These are phyloP conservation scores for Limnothrissa miodon DNA, from an alignment of 2,113 vertebrate species.

Conservation along the genomic window DNA sequence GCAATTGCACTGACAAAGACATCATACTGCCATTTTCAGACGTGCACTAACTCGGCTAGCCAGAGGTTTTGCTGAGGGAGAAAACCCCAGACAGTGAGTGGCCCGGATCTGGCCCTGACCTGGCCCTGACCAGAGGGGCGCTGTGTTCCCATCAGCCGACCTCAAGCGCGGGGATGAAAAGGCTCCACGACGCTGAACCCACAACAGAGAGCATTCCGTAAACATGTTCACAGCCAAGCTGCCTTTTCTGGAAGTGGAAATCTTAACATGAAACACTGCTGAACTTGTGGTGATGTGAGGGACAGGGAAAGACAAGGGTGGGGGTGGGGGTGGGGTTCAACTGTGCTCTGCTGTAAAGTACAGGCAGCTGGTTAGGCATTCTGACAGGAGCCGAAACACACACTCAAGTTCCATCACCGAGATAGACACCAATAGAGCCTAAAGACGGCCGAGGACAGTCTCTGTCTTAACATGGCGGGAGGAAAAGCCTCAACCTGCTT, in stretches of 20 bases:
- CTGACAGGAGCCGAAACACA: background rate
- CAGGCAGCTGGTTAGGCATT: background rate
- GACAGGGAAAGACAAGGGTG: background rate
- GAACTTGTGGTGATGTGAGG: background rate
- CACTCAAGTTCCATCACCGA: background rate
- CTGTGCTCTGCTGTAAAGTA: background rate
- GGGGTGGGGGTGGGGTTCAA: background rate
- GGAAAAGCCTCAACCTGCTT: constrained; percentile 9
- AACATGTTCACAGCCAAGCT: background rate
- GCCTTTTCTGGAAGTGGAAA: background rate
- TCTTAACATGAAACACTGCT: background rate
- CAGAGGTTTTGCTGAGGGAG: background rate
- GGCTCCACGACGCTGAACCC: background rate
- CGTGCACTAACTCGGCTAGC: background rate
- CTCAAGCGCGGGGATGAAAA: background rate
- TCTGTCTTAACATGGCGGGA: background rate
- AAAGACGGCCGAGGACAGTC: background rate
- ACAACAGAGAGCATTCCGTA: background rate
- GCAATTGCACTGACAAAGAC: background rate
- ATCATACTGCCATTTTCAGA: constrained; percentile 10
- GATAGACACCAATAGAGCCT: background rate
- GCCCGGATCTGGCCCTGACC: background rate
- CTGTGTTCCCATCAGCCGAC: background rate
- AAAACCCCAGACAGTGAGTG: background rate
- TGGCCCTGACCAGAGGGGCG: background rate